These are phyloP conservation scores for Eupsittula cactorum DNA, from an alignment of 2,113 vertebrate species.

Conservation along the genomic window DNA sequence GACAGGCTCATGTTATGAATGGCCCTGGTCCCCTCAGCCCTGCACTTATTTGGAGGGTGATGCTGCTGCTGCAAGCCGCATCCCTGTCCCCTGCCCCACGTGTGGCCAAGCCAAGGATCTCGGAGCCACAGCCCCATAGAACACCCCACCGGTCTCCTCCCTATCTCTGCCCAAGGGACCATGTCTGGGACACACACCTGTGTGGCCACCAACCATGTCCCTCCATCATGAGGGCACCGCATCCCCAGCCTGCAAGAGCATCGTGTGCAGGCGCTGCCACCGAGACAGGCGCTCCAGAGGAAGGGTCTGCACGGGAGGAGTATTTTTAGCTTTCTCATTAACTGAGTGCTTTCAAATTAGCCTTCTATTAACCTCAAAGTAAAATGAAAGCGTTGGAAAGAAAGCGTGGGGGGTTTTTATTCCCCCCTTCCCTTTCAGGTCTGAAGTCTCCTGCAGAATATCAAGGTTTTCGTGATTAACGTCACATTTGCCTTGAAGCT, in stretches of 20 bases:
- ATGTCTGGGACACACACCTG: fast-evolving
- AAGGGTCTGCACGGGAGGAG: slow-evolving; percentile 42
- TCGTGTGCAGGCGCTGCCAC: background rate
- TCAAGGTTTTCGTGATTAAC: slow-evolving; percentile 73
- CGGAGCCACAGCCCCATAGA: fast-evolving
- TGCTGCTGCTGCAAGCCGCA: background rate
- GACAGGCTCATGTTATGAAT: fast-evolving
- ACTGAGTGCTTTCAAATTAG: slow-evolving; percentile 82
- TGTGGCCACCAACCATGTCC: background rate
- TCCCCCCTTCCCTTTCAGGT: slow-evolving; percentile 40
- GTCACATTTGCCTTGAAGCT: slow-evolving; percentile 59
- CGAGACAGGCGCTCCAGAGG: background rate
- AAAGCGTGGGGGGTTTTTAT: background rate
- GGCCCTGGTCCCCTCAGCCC: background rate
- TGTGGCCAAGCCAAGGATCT: background rate
- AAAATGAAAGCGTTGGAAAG: slow-evolving; percentile 68
- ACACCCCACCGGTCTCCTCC: fast-evolving
- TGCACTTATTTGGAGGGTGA: background rate
- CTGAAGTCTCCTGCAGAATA: slow-evolving; percentile 69
- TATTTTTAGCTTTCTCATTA: slow-evolving; percentile 88
- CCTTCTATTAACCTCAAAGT: slow-evolving; percentile 84
- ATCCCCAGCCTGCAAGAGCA: background rate
- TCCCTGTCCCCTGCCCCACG: background rate
- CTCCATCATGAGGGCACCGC: fast-evolving
- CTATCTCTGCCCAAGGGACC: fast-evolving